Evolutionary conservation across 30 jellyfish, hydroid and myxozoan genomes (phyloP).

Genomic region (Hydractinia echinata): DNA sequence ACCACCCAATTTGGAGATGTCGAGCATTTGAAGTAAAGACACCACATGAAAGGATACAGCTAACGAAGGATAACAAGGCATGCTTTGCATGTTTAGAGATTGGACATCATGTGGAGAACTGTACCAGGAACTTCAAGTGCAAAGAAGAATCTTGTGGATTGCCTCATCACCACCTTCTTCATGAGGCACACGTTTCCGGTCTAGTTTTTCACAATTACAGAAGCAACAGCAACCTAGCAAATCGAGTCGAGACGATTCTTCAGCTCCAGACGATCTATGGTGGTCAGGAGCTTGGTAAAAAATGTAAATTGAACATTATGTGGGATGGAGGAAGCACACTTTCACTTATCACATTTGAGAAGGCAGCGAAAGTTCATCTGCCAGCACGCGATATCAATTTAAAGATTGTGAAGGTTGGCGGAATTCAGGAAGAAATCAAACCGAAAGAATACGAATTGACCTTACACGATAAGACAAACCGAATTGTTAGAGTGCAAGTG

Average conservation of each 20-base stretch:
- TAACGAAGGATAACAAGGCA: slow-evolving; percentile 7
- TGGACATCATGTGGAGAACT: neutral
- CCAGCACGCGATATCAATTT: neutral
- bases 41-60: neutral
- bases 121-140: neutral
- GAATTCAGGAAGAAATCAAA: neutral
- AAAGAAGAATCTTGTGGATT: neutral
- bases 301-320: neutral
- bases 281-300: neutral
- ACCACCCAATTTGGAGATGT: neutral
- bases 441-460: slow-evolving; percentile 1
- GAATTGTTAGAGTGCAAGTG: neutral
- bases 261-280: too few species aligned
- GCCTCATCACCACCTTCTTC: slow-evolving; percentile 3
- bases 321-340: slow-evolving; percentile 9
- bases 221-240: too few species aligned
- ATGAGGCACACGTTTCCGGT: slow-evolving; percentile 13
- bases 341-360: too few species aligned
- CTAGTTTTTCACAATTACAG: too few species aligned
- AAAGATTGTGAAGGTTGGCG: slow-evolving; percentile 7
- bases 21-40: neutral
- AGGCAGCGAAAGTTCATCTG: neutral
- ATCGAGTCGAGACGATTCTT: too few species aligned
- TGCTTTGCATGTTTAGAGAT: slow-evolving; percentile 8
- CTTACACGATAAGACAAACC: neutral